Evolutionary conservation across 1,140 invertebrate species (phyloP).

Genomic region (Pogonognathellus flavescens): DNA sequence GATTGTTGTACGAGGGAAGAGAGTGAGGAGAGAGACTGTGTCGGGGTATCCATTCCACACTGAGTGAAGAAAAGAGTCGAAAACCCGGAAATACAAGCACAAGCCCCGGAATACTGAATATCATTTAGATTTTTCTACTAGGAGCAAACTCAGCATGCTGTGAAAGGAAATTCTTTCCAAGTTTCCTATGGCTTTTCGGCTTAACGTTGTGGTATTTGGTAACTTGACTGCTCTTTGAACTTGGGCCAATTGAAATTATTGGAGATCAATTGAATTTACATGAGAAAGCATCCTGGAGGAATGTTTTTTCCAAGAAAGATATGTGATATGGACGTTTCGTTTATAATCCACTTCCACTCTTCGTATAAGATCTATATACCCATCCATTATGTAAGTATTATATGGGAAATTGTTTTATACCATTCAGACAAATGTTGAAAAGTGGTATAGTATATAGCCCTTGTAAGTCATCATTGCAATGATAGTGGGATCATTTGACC

Average conservation of each 20-base stretch:
- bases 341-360: background rate
- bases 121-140: background rate
- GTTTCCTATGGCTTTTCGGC: constrained; percentile 8
- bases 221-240: constrained; percentile 52
- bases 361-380: background rate
- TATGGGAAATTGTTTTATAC: background rate
- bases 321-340: background rate
- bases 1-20: too few species aligned
- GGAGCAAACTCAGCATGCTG: background rate
- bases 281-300: constrained; percentile 47
- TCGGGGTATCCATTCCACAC: background rate
- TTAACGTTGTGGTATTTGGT: constrained; percentile 8
- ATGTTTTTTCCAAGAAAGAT: background rate
- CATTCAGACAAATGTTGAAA: too few species aligned
- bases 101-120: constrained; percentile 27
- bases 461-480: too few species aligned
- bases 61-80: background rate
- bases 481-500: too few species aligned
- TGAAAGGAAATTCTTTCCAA: constrained; percentile 11
- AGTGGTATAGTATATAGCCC: too few species aligned
- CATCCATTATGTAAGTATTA: background rate
- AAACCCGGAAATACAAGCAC: constrained; percentile 33
- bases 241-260: constrained; percentile 60
- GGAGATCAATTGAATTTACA: constrained; percentile 59
- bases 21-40: too few species aligned